These are phyloP conservation scores for Acronicta psi DNA, from an alignment of 2,888 invertebrate genomes.

Conservation along the genomic window DNA sequence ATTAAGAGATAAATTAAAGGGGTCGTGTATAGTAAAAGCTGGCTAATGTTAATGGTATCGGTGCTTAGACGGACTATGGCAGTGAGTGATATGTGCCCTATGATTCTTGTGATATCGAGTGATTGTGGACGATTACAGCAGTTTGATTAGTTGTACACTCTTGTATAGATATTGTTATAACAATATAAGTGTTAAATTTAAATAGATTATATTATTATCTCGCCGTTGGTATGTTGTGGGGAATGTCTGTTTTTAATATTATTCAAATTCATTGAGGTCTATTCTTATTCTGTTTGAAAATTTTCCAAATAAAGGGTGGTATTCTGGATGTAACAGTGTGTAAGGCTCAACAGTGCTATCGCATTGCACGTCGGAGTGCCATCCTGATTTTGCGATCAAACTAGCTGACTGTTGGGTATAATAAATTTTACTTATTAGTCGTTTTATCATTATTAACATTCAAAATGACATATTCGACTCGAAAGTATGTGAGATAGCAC, in stretches of 20 bases:
- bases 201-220: constrained; percentile 76
- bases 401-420: constrained; percentile 46
- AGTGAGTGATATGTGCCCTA: constrained; percentile 77
- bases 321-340: constrained; percentile 10
- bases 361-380: constrained; percentile 9
- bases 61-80: constrained; percentile 66
- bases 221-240: constrained; percentile 73
- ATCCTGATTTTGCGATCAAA: constrained; percentile 38
- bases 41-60: constrained; percentile 62
- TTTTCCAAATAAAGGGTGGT: constrained; percentile 24
- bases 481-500: constrained; percentile 55
- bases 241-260: constrained; percentile 85
- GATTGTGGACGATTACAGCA: constrained; percentile 63
- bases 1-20: constrained; percentile 48
- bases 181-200: constrained; percentile 83
- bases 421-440: constrained; percentile 41
- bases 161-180: constrained; percentile 79
- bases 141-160: constrained; percentile 73
- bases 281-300: constrained; percentile 60
- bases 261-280: constrained; percentile 75
- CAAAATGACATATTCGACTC: constrained; percentile 56
- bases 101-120: constrained; percentile 79
- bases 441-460: constrained; percentile 47
- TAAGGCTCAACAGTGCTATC: constrained; percentile 10
- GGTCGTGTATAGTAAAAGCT: constrained; percentile 46